Evolutionary conservation across 2,113 vertebrate genomes (phyloP).

Genomic region (Trichechus manatus): DNA sequence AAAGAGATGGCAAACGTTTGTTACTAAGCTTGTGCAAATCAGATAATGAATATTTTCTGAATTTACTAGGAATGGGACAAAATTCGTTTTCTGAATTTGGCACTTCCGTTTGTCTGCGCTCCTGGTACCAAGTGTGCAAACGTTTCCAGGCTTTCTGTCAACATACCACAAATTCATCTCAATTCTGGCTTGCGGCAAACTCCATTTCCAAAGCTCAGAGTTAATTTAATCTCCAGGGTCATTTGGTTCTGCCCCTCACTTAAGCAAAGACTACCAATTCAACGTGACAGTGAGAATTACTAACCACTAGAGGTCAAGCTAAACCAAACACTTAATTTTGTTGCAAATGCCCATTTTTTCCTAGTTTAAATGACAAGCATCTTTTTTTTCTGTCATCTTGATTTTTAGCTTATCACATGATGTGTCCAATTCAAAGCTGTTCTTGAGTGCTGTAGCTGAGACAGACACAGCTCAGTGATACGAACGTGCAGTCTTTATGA

Average conservation of each 20-base stretch:
- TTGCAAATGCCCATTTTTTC: constrained; percentile 71
- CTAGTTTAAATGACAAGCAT: constrained; percentile 55
- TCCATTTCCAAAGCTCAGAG: constrained; percentile 75
- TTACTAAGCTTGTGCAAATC: not conserved
- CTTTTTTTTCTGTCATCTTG: not conserved
- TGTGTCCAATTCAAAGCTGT: constrained; percentile 75
- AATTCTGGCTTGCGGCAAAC: constrained; percentile 74
- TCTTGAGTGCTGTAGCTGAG: constrained; percentile 75
- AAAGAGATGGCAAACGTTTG: constrained; percentile 21
- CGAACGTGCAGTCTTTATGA: constrained; percentile 61
- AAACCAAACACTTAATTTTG: constrained; percentile 79
- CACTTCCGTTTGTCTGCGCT: constrained; percentile 64
- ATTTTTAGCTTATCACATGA: constrained; percentile 60
- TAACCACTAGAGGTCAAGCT: constrained; percentile 82
- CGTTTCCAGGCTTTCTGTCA: constrained; percentile 67
- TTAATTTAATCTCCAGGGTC: constrained; percentile 80
- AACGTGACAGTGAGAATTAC: constrained; percentile 82
- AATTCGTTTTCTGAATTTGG: constrained; percentile 70
- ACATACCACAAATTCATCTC: constrained; percentile 75
- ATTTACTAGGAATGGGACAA: constrained; percentile 10
- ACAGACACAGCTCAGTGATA: not conserved
- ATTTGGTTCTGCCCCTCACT: constrained; percentile 75
- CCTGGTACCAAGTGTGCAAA: constrained; percentile 70
- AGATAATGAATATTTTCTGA: constrained; percentile 27
- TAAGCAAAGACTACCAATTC: constrained; percentile 80